phyloP scores from a whole-genome alignment of 2,797 vertebrate genomes.

The Acanthornis magna region DNA sequence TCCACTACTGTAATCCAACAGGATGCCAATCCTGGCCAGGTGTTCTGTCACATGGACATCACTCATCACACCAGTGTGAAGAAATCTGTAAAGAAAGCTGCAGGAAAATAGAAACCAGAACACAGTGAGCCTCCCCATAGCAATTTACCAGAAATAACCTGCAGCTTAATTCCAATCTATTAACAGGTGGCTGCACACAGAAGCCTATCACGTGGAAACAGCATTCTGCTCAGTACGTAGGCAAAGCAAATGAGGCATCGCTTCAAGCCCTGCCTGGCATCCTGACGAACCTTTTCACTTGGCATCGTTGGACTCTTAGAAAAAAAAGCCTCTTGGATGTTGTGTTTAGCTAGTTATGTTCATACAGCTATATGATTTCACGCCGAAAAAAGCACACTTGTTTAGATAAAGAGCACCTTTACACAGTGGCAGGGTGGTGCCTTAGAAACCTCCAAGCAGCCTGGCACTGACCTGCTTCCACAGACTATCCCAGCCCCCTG shows the following conservation, averaged over 20 bases:
- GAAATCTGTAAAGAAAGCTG: slow-evolving; percentile 87
- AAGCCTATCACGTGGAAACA: neutral
- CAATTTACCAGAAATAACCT: neutral
- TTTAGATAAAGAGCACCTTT: neutral
- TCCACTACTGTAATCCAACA: slow-evolving; percentile 84
- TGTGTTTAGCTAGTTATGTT: neutral
- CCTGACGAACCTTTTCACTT: neutral
- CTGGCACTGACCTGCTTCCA: neutral
- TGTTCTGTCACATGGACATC: slow-evolving; percentile 81
- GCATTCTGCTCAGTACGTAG: neutral
- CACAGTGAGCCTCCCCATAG: neutral
- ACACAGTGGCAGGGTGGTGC: neutral
- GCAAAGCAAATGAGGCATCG: neutral
- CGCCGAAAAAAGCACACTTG: neutral
- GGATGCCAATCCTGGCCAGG: slow-evolving; percentile 82
- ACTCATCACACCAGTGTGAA: slow-evolving; percentile 80
- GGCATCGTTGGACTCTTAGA: neutral
- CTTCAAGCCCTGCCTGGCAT: neutral
- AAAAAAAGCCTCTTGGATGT: neutral
- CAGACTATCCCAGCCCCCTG: neutral
- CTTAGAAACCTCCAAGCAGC: neutral
- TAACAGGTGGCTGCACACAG: neutral
- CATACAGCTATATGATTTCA: neutral
- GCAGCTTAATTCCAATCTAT: neutral
- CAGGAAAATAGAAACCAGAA: slow-evolving; percentile 35